phyloP scores from a whole-genome alignment of 2,888 invertebrate genomes.

The Trichopria drosophilae region DNA sequence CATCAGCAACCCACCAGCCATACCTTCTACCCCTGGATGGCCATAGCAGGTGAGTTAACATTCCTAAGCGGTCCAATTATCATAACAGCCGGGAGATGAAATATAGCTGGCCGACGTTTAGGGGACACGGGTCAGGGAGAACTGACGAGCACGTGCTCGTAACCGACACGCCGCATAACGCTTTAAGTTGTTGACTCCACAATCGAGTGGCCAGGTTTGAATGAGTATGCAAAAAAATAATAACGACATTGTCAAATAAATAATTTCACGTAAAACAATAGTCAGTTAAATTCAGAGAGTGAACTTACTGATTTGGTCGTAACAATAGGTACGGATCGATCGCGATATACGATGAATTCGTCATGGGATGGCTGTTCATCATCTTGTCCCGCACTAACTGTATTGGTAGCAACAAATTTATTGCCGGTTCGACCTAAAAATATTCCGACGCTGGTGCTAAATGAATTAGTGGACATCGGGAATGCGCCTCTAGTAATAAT shows the following conservation, averaged over 20 bases:
- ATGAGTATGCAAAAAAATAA: too few species aligned
- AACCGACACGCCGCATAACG: too few species aligned
- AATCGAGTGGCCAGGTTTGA: too few species aligned
- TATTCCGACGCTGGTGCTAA: slow-evolving; percentile 40
- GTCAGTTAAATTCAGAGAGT: too few species aligned
- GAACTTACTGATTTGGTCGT: too few species aligned
- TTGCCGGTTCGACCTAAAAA: slow-evolving; percentile 42
- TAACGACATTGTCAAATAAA: too few species aligned
- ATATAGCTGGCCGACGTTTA: slow-evolving; percentile 41
- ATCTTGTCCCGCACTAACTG: slow-evolving; percentile 43
- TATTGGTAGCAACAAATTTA: slow-evolving; percentile 47
- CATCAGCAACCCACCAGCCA: slow-evolving; percentile 87
- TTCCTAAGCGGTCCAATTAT: slow-evolving; percentile 46
- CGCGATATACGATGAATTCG: too few species aligned
- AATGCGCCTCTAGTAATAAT: background rate
- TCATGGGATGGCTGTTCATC: too few species aligned
- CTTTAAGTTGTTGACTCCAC: too few species aligned
- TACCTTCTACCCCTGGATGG: slow-evolving; percentile 98
- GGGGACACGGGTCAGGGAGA: slow-evolving; percentile 30
- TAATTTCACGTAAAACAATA: too few species aligned
- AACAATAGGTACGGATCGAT: too few species aligned
- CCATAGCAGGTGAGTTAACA: slow-evolving; percentile 90
- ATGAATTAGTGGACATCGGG: background rate
- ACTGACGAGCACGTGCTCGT: slow-evolving; percentile 34
- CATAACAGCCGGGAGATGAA: slow-evolving; percentile 51